These are phyloP conservation scores for Radopholus similis DNA, from an alignment of 1,140 invertebrate genomes.

Conservation along the genomic window DNA sequence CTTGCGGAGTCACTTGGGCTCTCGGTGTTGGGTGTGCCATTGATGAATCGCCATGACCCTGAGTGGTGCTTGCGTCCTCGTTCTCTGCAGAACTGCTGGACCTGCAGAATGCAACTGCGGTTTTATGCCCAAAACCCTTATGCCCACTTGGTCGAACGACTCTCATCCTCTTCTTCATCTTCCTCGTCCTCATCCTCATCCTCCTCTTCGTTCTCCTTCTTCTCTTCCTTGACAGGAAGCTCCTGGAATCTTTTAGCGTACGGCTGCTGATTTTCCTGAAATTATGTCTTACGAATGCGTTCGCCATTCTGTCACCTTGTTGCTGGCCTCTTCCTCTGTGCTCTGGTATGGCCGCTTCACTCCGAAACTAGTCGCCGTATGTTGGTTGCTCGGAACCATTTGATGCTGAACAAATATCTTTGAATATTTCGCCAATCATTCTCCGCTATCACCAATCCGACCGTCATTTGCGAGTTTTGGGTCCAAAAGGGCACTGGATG, in stretches of 20 bases:
- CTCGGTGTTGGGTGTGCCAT: too few species aligned
- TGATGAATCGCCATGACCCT: too few species aligned
- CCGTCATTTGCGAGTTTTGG: neutral
- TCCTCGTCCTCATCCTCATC: slow-evolving; percentile 23
- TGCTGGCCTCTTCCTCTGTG: neutral
- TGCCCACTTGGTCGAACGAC: neutral
- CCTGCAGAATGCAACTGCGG: neutral
- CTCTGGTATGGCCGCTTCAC: neutral
- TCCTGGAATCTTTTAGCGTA: neutral
- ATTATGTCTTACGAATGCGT: too few species aligned
- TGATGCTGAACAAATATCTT: neutral
- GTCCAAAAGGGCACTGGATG: neutral
- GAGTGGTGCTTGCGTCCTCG: too few species aligned
- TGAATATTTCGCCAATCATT: neutral
- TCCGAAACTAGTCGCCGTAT: neutral
- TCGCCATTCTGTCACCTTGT: neutral
- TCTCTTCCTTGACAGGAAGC: neutral
- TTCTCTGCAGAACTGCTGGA: slow-evolving; percentile 2
- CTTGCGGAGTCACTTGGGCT: too few species aligned
- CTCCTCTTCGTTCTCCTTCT: slow-evolving; percentile 27
- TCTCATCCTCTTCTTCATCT: slow-evolving; percentile 1
- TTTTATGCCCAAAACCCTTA: neutral
- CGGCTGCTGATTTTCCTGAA: neutral
- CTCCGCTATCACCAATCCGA: neutral
- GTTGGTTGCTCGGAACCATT: neutral